These are phyloP conservation scores for Drosophila nasuta DNA, from an alignment of 1,140 invertebrate genomes.

Conservation along the genomic window DNA sequence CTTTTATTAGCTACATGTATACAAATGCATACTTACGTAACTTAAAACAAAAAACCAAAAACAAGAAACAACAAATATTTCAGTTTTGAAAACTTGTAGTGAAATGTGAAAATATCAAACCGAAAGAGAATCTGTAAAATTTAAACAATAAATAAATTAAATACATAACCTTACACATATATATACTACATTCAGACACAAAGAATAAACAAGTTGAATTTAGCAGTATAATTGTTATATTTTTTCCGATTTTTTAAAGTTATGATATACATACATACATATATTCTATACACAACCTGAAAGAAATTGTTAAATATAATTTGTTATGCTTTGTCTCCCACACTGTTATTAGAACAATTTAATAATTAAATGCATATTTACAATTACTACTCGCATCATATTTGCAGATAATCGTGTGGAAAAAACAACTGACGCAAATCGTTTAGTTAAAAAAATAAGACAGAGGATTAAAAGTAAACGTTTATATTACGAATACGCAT, in stretches of 20 bases:
- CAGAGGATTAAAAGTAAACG: not conserved
- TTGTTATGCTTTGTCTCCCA: conserved; percentile 78
- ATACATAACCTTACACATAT: not conserved
- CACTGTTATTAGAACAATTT: conserved; percentile 83
- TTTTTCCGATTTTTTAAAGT: conserved; percentile 23
- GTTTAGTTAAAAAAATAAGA: conserved; percentile 1
- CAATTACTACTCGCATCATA: conserved; percentile 39
- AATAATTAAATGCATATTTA: conserved; percentile 65
- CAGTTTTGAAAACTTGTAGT: conserved; percentile 28
- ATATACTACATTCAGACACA: conserved; percentile 22
- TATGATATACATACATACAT: conserved; percentile 38
- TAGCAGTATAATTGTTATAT: conserved; percentile 58
- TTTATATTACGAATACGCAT: conserved; percentile 16
- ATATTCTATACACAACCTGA: conserved; percentile 42
- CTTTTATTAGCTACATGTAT: conserved; percentile 68
- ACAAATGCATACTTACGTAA: conserved; percentile 40
- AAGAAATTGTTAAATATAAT: conserved; percentile 66
- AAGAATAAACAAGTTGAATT: conserved; percentile 56
- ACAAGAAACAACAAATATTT: conserved; percentile 28
- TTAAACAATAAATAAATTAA: conserved; percentile 1
- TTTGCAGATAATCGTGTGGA: conserved; percentile 32
- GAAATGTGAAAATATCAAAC: conserved; percentile 23
- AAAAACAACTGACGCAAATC: not conserved
- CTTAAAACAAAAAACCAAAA: conserved; percentile 6
- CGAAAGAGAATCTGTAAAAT: conserved; percentile 29